Evolutionary conservation across 1,140 invertebrate species (phyloP).

Genomic region (Coptotermes formosanus): DNA sequence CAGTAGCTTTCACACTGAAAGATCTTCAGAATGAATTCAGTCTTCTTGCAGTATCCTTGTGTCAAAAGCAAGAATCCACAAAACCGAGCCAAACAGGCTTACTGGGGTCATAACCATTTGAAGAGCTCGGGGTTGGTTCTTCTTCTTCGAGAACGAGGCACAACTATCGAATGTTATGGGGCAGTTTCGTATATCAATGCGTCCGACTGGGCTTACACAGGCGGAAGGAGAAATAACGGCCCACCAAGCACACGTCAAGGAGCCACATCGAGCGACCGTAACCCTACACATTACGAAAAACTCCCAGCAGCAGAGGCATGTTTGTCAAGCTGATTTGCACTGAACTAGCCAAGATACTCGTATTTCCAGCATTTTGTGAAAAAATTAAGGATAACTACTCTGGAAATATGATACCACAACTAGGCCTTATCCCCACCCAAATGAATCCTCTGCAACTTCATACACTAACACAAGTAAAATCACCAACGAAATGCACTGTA

Average conservation of each 20-base stretch:
- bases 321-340: no score
- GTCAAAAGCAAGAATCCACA: not conserved
- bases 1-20: no score
- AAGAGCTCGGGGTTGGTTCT: not conserved
- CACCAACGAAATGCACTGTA: no score
- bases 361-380: no score
- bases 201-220: not conserved
- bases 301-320: no score
- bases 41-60: not conserved
- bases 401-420: no score
- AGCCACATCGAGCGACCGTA: not conserved
- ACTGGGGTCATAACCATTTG: constrained; percentile 14
- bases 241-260: not conserved
- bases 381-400: no score
- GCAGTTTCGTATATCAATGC: constrained; percentile 11
- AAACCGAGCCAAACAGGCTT: not conserved
- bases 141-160: not conserved
- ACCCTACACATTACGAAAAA: no score
- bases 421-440: no score
- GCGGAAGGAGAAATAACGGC: not conserved
- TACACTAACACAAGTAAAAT: no score
- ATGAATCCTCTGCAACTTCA: no score
- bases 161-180: not conserved
- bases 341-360: no score
- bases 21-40: not conserved